Percentiles rank a stretch among this genome's conserved stretches.
Evolutionary conservation across 2,113 vertebrate genomes (phyloP).

Genomic region (Pungitius pungitius): DNA sequence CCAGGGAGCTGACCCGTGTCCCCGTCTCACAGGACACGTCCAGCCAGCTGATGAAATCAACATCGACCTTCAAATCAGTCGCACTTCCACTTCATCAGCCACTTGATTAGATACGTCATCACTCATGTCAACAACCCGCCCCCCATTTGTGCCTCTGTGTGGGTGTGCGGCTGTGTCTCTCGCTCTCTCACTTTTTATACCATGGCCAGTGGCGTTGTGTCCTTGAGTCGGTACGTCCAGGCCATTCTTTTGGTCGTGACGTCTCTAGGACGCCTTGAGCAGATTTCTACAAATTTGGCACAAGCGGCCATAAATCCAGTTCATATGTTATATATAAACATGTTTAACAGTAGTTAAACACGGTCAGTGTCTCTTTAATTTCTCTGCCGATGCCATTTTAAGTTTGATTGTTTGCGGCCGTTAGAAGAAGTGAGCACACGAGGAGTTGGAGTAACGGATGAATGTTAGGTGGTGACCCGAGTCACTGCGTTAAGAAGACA

Average conservation of each 20-base stretch:
- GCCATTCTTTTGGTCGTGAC: too few relatives aligned
- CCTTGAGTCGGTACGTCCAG: too few relatives aligned
- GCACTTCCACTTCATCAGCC: constrained; percentile 46
- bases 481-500: constrained; percentile 29
- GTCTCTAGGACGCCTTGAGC: too few relatives aligned
- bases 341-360: neutral
- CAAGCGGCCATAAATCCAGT: too few relatives aligned
- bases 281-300: too few relatives aligned
- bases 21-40: neutral
- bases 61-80: constrained; percentile 66
- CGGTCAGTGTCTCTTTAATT: neutral
- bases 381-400: neutral
- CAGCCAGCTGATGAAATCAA: constrained; percentile 52
- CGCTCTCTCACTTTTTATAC: neutral
- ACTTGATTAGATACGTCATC: constrained; percentile 58
- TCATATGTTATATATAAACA: too few relatives aligned
- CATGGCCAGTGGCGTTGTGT: too few relatives aligned
- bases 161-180: neutral
- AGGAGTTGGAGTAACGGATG: constrained; percentile 11
- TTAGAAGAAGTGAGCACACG: constrained; percentile 26
- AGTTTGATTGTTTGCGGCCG: constrained; percentile 11
- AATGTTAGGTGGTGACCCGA: constrained; percentile 40
- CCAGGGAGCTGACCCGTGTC: constrained; percentile 12
- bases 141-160: too few relatives aligned
- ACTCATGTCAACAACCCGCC: constrained; percentile 32